A percentile compares a stretch with the other conserved stretches of the same genome.
Evolutionary conservation across 2,113 vertebrate species (phyloP).

Genomic region (Argyrosomus japonicus): DNA sequence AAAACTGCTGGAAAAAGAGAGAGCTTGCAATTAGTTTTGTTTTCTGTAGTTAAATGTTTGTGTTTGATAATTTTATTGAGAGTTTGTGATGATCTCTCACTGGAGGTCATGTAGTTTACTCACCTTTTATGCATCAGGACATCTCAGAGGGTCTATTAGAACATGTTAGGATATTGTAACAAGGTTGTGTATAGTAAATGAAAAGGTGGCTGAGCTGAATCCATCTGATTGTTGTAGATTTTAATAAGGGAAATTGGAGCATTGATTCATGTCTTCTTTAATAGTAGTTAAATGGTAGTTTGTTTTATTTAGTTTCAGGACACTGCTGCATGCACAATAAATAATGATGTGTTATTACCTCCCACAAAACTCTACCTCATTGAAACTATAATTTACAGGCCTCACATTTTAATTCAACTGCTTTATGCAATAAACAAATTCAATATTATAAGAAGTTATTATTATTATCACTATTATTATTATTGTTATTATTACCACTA

Average conservation of each 20-base stretch:
- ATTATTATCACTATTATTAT: background rate
- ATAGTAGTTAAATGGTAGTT: background rate
- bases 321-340: background rate
- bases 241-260: background rate
- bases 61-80: background rate
- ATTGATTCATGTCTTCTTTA: too few relatives aligned
- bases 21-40: background rate
- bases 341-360: conserved; percentile 12
- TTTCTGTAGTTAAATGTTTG: background rate
- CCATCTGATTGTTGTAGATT: background rate
- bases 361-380: conserved; percentile 7
- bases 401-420: conserved; percentile 1
- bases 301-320: background rate
- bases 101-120: conserved; percentile 50
- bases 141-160: conserved; percentile 26
- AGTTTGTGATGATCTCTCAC: conserved; percentile 22
- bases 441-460: background rate
- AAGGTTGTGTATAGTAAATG: conserved; percentile 7
- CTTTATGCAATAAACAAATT: background rate
- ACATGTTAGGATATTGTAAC: conserved; percentile 11
- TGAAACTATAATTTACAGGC: conserved; percentile 11
- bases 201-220: background rate
- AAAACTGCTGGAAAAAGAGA: background rate
- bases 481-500: background rate
- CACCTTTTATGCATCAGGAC: conserved; percentile 14